Conservation (phyloP, 2,888 invertebrate species). For the Thecocarcelia acutangulata region DNA sequence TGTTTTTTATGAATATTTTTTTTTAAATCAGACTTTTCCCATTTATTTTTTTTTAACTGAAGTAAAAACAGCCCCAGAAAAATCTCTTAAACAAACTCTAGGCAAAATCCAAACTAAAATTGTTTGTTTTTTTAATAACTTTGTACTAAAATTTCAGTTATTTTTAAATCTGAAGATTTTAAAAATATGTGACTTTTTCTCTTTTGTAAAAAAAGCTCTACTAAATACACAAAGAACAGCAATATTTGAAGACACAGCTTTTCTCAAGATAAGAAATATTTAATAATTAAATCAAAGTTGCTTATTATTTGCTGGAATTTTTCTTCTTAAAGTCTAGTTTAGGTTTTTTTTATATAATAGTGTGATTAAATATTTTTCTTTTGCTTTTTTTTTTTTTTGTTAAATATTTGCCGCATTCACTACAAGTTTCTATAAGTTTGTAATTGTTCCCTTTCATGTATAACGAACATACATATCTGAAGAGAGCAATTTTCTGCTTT, state of each 20-base stretch:
- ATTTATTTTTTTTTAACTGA: neutral
- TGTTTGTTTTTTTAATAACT: neutral
- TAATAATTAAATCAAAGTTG: slow-evolving; percentile 5
- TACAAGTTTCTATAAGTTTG: neutral
- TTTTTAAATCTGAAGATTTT: neutral
- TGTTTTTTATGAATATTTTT: slow-evolving; percentile 30
- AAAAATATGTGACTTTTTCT: neutral
- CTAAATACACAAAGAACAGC: slow-evolving; percentile 35
- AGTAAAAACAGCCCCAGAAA: no score
- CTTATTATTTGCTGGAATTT: slow-evolving; percentile 7
- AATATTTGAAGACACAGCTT: neutral
- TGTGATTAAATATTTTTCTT: no score
- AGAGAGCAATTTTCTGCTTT: slow-evolving; percentile 3
- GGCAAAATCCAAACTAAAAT: no score
- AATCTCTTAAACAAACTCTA: no score
- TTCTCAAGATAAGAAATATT: slow-evolving; percentile 47
- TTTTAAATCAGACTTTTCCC: neutral
- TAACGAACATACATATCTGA: slow-evolving; percentile 5
- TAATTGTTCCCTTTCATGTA: slow-evolving; percentile 39
- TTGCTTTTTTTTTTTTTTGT: slow-evolving; percentile 11
- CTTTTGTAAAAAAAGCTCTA: slow-evolving; percentile 40
- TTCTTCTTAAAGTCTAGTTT: slow-evolving; percentile 39
- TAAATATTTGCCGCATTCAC: neutral
- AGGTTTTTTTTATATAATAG: slow-evolving; percentile 40
- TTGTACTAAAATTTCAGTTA: neutral